Percentiles rank a stretch among this genome's conserved stretches.
Evolutionary conservation across 2,888 invertebrate species (phyloP).

Genomic region (Machimus rusticus): DNA sequence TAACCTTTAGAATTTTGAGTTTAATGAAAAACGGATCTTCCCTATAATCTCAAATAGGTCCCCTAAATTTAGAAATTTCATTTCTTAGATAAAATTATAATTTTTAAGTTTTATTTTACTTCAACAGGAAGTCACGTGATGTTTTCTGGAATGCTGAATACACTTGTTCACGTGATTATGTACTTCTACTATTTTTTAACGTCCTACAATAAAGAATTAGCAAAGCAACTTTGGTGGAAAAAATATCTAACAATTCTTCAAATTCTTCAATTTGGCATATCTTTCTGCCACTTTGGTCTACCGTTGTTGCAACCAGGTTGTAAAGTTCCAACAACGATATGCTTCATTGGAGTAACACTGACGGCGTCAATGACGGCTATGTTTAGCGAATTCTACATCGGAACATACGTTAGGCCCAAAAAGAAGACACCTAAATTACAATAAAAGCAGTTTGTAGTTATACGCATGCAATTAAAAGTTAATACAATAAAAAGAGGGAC

Average conservation of each 20-base stretch:
- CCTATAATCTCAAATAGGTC: too few species aligned
- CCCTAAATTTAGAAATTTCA: too few species aligned
- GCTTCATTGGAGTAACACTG: background rate
- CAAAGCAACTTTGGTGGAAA: conserved; percentile 79
- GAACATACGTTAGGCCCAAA: conserved; percentile 51
- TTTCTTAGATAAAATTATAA: too few species aligned
- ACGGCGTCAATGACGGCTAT: conserved; percentile 61
- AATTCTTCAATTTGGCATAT: conserved; percentile 63
- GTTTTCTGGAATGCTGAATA: conserved; percentile 75
- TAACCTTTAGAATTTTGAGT: too few species aligned
- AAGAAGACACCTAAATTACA: background rate
- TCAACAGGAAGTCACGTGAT: conserved; percentile 73
- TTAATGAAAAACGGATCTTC: too few species aligned
- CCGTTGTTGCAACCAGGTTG: conserved; percentile 6
- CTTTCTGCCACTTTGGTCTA: background rate
- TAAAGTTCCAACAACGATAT: background rate
- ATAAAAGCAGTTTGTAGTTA: background rate
- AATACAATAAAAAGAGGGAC: background rate
- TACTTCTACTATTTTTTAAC: conserved; percentile 81
- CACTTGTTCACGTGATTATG: conserved; percentile 83
- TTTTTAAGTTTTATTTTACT: background rate
- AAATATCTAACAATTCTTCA: conserved; percentile 81
- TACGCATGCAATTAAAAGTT: background rate
- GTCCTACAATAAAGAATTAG: conserved; percentile 71
- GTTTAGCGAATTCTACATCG: conserved; percentile 60